These are phyloP conservation scores for Pinctada fucata DNA, from an alignment of 2,888 invertebrate genomes.

Conservation along the genomic window DNA sequence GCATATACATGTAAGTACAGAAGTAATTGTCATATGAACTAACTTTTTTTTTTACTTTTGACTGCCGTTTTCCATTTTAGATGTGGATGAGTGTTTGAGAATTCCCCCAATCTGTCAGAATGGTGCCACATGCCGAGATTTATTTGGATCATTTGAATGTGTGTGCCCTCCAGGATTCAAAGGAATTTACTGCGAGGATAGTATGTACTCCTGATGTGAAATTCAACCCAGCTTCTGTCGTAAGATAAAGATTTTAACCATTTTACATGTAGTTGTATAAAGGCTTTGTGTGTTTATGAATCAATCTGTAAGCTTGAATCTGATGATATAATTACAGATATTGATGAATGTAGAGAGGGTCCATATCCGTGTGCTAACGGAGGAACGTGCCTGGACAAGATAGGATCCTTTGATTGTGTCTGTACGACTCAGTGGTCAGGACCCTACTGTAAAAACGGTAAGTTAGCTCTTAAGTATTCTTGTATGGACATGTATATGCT, in stretches of 20 bases:
- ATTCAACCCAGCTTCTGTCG: too few species aligned
- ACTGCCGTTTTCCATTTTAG: conserved; percentile 10
- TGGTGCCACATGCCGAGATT: conserved; percentile 92
- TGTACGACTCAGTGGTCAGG: conserved; percentile 50
- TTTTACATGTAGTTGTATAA: too few species aligned
- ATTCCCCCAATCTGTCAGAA: conserved; percentile 31
- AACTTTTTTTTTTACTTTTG: not conserved
- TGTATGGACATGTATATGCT: too few species aligned
- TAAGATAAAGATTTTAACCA: too few species aligned
- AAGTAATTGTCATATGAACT: not conserved
- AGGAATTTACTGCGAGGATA: conserved; percentile 87
- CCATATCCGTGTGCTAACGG: conserved; percentile 76
- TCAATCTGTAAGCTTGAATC: not conserved
- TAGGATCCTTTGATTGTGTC: conserved; percentile 84
- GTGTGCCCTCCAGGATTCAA: conserved; percentile 83
- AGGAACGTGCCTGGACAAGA: conserved; percentile 93
- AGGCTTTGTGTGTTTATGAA: not conserved
- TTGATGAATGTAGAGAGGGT: conserved; percentile 47
- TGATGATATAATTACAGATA: conserved; percentile 37
- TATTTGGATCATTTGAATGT: conserved; percentile 91
- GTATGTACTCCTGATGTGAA: conserved; percentile 79
- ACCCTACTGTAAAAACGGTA: conserved; percentile 42
- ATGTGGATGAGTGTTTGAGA: conserved; percentile 34
- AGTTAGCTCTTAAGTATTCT: not conserved
- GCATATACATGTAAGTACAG: not conserved